phyloP scores from a whole-genome alignment of 2,113 vertebrate species.

The Panthera tigris region DNA sequence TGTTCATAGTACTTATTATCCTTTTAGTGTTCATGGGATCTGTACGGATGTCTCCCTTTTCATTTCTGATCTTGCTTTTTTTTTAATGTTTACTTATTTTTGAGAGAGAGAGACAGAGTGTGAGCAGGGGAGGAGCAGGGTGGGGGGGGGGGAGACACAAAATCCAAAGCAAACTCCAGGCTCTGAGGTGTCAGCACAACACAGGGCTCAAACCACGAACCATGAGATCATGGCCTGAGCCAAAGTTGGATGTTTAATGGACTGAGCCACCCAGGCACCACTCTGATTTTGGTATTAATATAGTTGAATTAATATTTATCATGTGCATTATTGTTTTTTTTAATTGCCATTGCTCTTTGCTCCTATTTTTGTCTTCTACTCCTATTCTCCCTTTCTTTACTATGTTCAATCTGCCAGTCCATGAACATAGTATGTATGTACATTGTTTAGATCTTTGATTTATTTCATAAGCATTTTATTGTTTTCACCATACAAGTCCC shows the following conservation, averaged over 20 bases:
- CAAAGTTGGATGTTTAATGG: too few relatives aligned
- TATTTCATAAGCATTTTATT: slow-evolving; percentile 18
- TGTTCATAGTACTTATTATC: background rate
- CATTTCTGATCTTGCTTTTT: background rate
- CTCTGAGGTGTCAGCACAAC: too few relatives aligned
- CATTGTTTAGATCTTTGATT: slow-evolving; percentile 18
- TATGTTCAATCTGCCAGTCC: background rate
- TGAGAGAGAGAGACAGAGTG: too few relatives aligned
- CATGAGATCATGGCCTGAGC: too few relatives aligned
- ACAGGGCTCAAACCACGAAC: too few relatives aligned
- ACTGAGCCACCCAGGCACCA: too few relatives aligned
- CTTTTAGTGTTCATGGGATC: background rate
- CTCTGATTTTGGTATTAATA: background rate
- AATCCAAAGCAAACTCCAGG: too few relatives aligned
- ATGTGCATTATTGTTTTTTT: background rate
- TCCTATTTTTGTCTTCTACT: background rate
- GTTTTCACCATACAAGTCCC: background rate
- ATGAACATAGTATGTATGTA: background rate
- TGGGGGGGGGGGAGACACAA: too few relatives aligned
- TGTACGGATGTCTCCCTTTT: background rate
- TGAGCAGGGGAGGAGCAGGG: too few relatives aligned
- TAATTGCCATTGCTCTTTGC: background rate
- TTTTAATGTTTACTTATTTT: too few relatives aligned
- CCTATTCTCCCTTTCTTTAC: background rate
- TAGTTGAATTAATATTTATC: background rate